Evolutionary conservation across 2,113 vertebrate species (phyloP).

Genomic region (Strix aluco): DNA sequence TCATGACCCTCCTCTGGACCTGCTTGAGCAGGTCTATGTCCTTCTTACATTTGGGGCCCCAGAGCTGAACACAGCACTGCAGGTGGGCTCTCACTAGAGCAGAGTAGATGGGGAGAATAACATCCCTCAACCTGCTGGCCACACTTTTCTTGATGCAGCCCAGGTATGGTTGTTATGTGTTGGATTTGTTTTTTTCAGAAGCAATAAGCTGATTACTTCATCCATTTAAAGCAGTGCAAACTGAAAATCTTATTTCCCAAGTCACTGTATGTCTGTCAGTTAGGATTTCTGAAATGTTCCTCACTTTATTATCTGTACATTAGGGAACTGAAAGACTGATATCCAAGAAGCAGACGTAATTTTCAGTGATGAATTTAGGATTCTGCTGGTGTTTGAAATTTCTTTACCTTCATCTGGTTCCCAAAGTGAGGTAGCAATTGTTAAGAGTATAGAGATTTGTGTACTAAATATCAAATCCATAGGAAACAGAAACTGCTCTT

Average conservation of each 20-base stretch:
- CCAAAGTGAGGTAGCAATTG: not conserved
- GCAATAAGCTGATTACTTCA: not conserved
- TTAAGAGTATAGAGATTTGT: not conserved
- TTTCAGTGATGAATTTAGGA: not conserved
- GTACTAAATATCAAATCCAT: not conserved
- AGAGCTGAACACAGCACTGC: no score
- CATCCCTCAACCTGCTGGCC: no score
- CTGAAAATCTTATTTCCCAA: constrained; percentile 33
- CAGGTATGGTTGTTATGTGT: not conserved
- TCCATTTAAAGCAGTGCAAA: not conserved
- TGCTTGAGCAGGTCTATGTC: no score
- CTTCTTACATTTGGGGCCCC: no score
- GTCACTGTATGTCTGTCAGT: not conserved
- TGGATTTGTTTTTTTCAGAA: not conserved
- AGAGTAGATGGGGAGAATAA: no score
- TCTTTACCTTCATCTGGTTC: not conserved
- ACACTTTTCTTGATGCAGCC: no score
- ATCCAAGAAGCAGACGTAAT: not conserved
- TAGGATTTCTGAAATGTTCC: constrained; percentile 15
- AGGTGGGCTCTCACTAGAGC: no score
- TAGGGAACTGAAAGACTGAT: not conserved
- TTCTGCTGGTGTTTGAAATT: not conserved
- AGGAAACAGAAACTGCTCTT: not conserved
- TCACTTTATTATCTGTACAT: not conserved
- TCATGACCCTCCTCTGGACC: no score